phyloP scores from a whole-genome alignment of 2,888 invertebrate genomes.

The Drosophila helvetica region DNA sequence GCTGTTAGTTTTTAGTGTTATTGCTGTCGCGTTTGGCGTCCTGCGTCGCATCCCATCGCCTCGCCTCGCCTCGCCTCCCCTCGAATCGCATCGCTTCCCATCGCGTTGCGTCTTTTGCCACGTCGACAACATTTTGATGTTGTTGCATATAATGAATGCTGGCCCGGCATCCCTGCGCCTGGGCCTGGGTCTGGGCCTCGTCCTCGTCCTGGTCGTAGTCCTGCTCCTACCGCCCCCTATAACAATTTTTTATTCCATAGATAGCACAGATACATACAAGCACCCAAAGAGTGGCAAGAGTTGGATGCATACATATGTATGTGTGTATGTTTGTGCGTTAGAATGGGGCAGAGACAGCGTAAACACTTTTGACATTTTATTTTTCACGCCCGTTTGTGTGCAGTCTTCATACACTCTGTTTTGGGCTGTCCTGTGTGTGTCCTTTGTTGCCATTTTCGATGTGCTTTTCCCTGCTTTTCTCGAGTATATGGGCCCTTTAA shows the following conservation, averaged over 20 bases:
- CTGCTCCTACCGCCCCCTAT: slow-evolving; percentile 48
- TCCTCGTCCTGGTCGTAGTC: background rate
- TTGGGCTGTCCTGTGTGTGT: slow-evolving; percentile 29
- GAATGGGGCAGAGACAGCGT: slow-evolving; percentile 51
- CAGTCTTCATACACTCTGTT: slow-evolving; percentile 22
- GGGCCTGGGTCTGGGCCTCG: background rate
- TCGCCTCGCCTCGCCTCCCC: too few relatives aligned
- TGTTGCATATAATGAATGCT: slow-evolving; percentile 76
- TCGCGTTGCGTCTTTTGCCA: slow-evolving; percentile 71
- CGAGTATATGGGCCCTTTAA: slow-evolving; percentile 11
- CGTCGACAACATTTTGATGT: slow-evolving; percentile 78
- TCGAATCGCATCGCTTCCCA: too few relatives aligned
- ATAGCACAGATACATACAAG: slow-evolving; percentile 37
- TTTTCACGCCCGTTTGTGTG: slow-evolving; percentile 70
- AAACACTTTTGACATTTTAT: slow-evolving; percentile 79
- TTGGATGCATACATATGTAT: background rate
- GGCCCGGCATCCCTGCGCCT: slow-evolving; percentile 23
- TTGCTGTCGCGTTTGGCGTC: slow-evolving; percentile 62
- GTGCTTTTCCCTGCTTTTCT: slow-evolving; percentile 19
- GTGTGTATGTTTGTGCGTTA: background rate
- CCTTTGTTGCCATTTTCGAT: slow-evolving; percentile 60
- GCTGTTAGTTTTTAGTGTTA: slow-evolving; percentile 74
- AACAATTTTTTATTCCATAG: slow-evolving; percentile 69
- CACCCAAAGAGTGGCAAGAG: slow-evolving; percentile 20
- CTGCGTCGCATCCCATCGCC: slow-evolving; percentile 42